Evolutionary conservation across 2,113 vertebrate species (phyloP), one percentile per base, ranked within the genome.

Genomic region (Mustelus asterias): DNA sequence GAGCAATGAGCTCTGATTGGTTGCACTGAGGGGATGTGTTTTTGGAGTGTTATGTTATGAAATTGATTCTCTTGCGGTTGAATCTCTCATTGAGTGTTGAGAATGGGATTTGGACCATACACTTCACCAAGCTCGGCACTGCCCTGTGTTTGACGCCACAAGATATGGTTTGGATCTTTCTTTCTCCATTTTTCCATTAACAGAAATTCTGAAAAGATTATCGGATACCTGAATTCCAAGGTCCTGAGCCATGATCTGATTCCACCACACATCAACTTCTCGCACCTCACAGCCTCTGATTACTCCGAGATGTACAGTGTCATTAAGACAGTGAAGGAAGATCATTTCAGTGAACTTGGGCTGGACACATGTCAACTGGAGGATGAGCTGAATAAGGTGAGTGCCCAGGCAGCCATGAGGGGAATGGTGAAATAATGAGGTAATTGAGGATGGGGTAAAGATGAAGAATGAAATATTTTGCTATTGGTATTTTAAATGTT

Each of bases 221-320:
- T 99, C 96, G 98, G 98, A 54, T 99, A 98, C 97, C 97, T 99
- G 95, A 99, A 99, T 97, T 97, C 97, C 95, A 98, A 98, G 0
- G 97, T 99, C 96, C 97, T 99, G 96, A 99, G 98, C 97, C 98
- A 97, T 0, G 99, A 99, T 96, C 99, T 99, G 96, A 99, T 99
- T 96, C 99, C 99, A 0, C 98, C 98, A 69, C 99, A 99, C 0
- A 98, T 99, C 96, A 99, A 99, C 97, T 99, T 99, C 97, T 99
- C 99, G 94, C 99, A 99, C 96, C 98, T 99, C 96, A 98, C 98
- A 0, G 90, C 98, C 76, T 97, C 98, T n/a, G 99, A 99, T 97
- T 99, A 99, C 95, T 95, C 97, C 0, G 99, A 99, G 97, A 99
- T 99, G 98, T 99, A 99, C 96, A 97, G 97, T 0, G 98, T 99